These are phyloP conservation scores for Brachionus calyciflorus DNA, from an alignment of 1,140 invertebrate species.

Conservation along the genomic window DNA sequence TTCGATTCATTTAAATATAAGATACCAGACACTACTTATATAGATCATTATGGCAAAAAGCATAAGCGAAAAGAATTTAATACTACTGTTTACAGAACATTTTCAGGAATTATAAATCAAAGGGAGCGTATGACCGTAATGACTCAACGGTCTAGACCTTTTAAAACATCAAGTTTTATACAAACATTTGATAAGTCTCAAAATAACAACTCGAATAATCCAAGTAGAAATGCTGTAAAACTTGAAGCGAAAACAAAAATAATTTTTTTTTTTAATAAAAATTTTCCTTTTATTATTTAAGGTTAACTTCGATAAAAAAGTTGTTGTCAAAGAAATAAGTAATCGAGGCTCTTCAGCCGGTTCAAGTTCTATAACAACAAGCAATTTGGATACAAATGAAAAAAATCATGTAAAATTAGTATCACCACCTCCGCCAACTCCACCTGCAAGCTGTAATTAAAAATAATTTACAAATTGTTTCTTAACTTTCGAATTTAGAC, in stretches of 20 bases:
- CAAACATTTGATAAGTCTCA: too few species aligned
- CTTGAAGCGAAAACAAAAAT: too few species aligned
- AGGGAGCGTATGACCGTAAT: background rate
- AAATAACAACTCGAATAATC: too few species aligned
- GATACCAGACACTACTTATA: constrained; percentile 23
- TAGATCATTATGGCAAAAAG: constrained; percentile 42
- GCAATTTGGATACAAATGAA: background rate
- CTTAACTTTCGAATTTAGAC: too few species aligned
- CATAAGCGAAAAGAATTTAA: constrained; percentile 30
- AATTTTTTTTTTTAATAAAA: too few species aligned
- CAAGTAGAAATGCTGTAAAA: too few species aligned
- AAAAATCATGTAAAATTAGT: background rate
- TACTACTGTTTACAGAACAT: background rate
- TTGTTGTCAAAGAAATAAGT: background rate
- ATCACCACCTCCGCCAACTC: constrained; percentile 3
- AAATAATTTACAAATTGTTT: too few species aligned
- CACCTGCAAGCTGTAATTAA: too few species aligned
- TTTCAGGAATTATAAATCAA: background rate
- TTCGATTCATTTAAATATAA: constrained; percentile 25
- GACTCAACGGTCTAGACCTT: constrained; percentile 30
- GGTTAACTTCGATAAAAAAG: background rate
- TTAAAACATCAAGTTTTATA: constrained; percentile 16
- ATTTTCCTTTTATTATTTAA: background rate
- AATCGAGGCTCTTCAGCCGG: constrained; percentile 8
- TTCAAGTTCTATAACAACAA: background rate